Evolutionary conservation across 2,888 invertebrate species (phyloP).

Genomic region (Charanyca ferruginea): DNA sequence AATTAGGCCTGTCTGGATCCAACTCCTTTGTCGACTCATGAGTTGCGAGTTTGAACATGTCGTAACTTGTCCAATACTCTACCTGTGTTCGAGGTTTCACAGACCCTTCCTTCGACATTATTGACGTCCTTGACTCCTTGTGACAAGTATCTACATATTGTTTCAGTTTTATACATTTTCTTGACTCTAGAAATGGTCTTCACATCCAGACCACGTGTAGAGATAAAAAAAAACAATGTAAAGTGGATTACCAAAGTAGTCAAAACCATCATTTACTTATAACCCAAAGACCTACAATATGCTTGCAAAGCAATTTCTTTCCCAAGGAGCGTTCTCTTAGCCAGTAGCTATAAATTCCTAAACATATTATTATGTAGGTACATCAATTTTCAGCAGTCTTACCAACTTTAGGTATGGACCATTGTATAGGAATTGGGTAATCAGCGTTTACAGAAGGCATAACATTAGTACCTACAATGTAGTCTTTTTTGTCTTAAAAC

Average conservation of each 20-base stretch:
- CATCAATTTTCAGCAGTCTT: slow-evolving; percentile 2
- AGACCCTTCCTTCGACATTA: slow-evolving; percentile 23
- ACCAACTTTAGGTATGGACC: slow-evolving; percentile 14
- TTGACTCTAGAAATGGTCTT: slow-evolving; percentile 6
- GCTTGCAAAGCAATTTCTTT: neutral
- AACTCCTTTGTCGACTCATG: slow-evolving; percentile 9
- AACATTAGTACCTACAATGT: slow-evolving; percentile 23
- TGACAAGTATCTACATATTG: slow-evolving; percentile 21
- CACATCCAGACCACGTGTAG: slow-evolving; percentile 10
- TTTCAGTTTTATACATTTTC: slow-evolving; percentile 5
- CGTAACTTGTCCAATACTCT: slow-evolving; percentile 38
- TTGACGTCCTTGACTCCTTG: slow-evolving; percentile 18
- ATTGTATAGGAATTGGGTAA: slow-evolving; percentile 30
- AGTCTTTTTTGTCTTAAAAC: slow-evolving; percentile 42
- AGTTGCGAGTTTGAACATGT: slow-evolving; percentile 42
- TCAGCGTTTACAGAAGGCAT: slow-evolving; percentile 30
- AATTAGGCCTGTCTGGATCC: slow-evolving; percentile 20
- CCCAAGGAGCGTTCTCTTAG: neutral
- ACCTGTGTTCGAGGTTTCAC: slow-evolving; percentile 15
- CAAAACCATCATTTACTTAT: neutral
- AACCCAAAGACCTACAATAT: neutral
- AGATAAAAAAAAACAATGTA: neutral
- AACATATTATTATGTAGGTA: slow-evolving; percentile 1
- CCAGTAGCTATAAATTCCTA: neutral
- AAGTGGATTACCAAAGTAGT: neutral